Evolutionary conservation across 2,113 vertebrate species (phyloP), one percentile per base, ranked within the genome.

Genomic region (Mugil cephalus): DNA sequence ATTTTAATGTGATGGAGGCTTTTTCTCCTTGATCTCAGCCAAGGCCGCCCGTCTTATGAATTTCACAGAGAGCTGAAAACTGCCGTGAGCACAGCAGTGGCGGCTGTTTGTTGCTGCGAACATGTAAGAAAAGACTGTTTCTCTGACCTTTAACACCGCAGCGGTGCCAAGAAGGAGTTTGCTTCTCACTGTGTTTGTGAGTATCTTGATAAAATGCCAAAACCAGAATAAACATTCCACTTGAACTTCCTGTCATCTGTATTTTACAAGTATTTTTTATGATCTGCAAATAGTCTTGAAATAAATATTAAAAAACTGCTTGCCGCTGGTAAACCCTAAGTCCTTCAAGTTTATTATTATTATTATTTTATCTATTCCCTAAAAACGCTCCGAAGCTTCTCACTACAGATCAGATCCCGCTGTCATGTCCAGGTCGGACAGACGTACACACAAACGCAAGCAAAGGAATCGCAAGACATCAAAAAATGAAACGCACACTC

Each of bases 121-220:
- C 64, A 56, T 62, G 34, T 58, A 65, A 75, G 55, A 66, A 59
- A 30, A 87, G 74, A 64, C 69, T 68, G 76, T 43, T 66, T 63
- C 39, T 36, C 34, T 82, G 77, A 83, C 80, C 73, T 87, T 84
- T 69, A 69, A 67, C 81, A 86, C 50, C 11, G 50, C 4, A 65
- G 64, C 15, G 7, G 50, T 79, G 68, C 78, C 81, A 87, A 83
- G 69, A 56, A 68, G 36, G 11, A 53, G 63, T 56, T 68, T 59
- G 65, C 43, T 81, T 76, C 78, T 60, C 11, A 54, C 63, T 63
- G 43, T 36, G 48, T 77, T 84, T 59, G 58, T 19, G 43, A 40
- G 10, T 35, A 47, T 66, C 55, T 84, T 77, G 78, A 76, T 69
- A 82, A 84, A 78, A 74, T 69, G 70, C 82, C 85, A 87, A 75